These are phyloP conservation scores for Holothuria leucospilota DNA, from an alignment of 53 echinoderm and acorn worm species.

Conservation along the genomic window DNA sequence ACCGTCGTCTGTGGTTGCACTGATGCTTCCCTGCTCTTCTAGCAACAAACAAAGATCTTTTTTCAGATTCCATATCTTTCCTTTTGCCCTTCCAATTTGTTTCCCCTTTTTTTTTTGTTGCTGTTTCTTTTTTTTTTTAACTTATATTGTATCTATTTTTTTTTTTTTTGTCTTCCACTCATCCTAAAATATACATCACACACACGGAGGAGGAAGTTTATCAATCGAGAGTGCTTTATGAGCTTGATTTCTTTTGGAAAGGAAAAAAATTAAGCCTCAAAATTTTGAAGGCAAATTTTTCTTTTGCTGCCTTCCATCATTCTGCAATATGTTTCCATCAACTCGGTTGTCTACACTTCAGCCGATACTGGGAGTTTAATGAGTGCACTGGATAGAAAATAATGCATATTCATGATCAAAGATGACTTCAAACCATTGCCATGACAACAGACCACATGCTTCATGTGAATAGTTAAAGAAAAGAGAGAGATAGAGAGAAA, in stretches of 20 bases:
- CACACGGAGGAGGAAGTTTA: no score
- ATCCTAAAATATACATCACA: no score
- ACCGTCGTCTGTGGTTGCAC: constrained; percentile 14
- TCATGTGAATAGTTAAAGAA: constrained; percentile 50
- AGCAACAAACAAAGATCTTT: neutral
- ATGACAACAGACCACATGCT: constrained; percentile 52
- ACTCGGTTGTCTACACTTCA: constrained; percentile 39
- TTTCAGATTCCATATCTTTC: neutral
- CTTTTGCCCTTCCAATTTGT: constrained; percentile 7
- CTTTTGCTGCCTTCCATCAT: constrained; percentile 3
- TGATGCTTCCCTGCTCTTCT: neutral
- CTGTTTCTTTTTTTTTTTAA: constrained; percentile 22
- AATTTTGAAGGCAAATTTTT: constrained; percentile 33
- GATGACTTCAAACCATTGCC: constrained; percentile 47
- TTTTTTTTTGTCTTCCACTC: neutral
- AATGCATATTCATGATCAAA: constrained; percentile 51
- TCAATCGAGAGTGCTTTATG: no score
- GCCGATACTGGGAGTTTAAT: constrained; percentile 46
- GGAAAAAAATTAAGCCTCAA: constrained; percentile 18
- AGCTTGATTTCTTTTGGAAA: no score
- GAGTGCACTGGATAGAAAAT: constrained; percentile 49
- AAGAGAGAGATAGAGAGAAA: constrained; percentile 37
- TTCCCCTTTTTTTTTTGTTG: neutral
- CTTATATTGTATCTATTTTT: neutral
- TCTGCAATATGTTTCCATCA: constrained; percentile 45